Conservation (phyloP, 2,888 invertebrate genomes). For the Thera britannica region DNA sequence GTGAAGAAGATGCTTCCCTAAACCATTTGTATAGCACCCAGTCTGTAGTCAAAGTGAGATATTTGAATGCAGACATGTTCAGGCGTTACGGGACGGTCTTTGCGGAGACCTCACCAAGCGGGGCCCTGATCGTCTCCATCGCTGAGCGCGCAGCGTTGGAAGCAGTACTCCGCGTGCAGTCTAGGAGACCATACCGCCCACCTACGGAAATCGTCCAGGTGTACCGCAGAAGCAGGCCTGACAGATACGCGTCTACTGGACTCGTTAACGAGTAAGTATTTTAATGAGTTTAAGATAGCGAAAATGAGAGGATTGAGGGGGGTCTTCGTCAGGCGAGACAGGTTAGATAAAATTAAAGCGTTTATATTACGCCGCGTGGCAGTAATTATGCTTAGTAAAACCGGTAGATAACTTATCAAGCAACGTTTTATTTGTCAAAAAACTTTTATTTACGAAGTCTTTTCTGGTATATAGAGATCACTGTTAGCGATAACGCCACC, state of each 20-base stretch:
- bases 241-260: slow-evolving; percentile 92
- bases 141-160: slow-evolving; percentile 90
- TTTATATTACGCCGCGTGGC: slow-evolving; percentile 14
- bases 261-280: slow-evolving; percentile 92
- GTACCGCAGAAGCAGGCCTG: slow-evolving; percentile 89
- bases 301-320: slow-evolving; percentile 8
- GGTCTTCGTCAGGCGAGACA: slow-evolving; percentile 16
- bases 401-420: slow-evolving; percentile 1
- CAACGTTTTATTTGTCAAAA: slow-evolving; percentile 2
- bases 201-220: slow-evolving; percentile 92
- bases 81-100: slow-evolving; percentile 90
- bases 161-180: slow-evolving; percentile 88
- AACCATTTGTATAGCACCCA: slow-evolving; percentile 12
- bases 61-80: slow-evolving; percentile 87
- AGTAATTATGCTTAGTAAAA: slow-evolving; percentile 12
- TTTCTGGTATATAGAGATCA: too few species aligned
- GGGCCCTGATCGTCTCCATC: slow-evolving; percentile 89
- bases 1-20: neutral
- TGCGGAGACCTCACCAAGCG: slow-evolving; percentile 90
- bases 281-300: slow-evolving; percentile 35
- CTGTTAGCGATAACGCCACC: too few species aligned
- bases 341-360: slow-evolving; percentile 10
- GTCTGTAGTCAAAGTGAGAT: slow-evolving; percentile 65
- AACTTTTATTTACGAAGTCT: neutral
- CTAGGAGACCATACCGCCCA: slow-evolving; percentile 91